Percentiles rank a stretch among this genome's conserved stretches.
Evolutionary conservation across 2,113 vertebrate species (phyloP).

Genomic region (Himantopus leucocephalus): DNA sequence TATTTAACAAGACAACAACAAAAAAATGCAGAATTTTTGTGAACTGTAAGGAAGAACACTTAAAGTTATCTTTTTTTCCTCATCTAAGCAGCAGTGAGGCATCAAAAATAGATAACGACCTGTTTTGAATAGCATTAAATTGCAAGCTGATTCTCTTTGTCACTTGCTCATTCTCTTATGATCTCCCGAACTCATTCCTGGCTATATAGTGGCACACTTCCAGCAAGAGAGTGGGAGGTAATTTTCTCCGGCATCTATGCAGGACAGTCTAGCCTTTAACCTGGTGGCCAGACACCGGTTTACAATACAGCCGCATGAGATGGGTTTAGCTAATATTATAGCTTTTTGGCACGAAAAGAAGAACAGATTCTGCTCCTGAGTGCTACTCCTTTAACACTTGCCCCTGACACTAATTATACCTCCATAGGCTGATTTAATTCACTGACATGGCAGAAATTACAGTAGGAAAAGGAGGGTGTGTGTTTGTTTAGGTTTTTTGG

Average conservation of each 20-base stretch:
- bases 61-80: neutral
- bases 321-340: neutral
- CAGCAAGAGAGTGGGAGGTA: neutral
- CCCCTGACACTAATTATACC: neutral
- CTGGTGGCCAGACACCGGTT: neutral
- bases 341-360: neutral
- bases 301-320: neutral
- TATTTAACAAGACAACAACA: neutral
- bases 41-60: neutral
- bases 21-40: neutral
- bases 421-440: neutral
- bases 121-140: neutral
- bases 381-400: neutral
- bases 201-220: neutral
- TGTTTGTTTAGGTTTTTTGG: rapidly evolving
- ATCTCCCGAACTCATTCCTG: neutral
- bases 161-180: neutral
- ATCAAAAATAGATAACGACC: neutral
- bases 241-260: neutral
- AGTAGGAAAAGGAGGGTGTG: neutral
- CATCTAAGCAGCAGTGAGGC: neutral
- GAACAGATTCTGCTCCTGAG: neutral
- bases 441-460: neutral
- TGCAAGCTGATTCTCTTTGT: neutral
- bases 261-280: neutral